Base-by-base conservation (phyloP, 2,113 vertebrate species). In the Pseudopodoces humilis region DNA sequence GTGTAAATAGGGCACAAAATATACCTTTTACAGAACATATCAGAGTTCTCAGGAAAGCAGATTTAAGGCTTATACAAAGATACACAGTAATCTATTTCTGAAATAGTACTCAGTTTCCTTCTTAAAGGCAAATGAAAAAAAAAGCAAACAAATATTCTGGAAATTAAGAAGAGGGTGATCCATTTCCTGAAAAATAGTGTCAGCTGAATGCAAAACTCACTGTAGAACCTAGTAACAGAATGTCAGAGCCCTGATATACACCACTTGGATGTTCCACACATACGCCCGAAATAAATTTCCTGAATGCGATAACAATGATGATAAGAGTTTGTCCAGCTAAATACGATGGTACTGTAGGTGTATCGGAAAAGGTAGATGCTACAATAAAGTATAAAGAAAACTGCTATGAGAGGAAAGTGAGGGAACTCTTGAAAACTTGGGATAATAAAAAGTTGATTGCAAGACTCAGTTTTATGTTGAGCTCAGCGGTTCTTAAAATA, bases 11-110 rank as follows among this genome's bases (percentile, higher is more conserved):
- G 47, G 21, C 59, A 86, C 44, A 43, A 50, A 90, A 88, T 69
- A 44, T 50, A 67, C 64, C 59, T 86, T 92, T 88, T 70, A 77
- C 74, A 77, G 63, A 91, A 65, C 9, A 68, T 64, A 92, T 52
- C 31, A 55, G 76, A 65, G 30, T 41, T 85, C 71, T 67, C 19
- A 25, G 39, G 43, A 89, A 91, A 78, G 27, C 17, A 94, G 58
- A 88, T 92, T 91, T 94, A 90, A 77, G 23, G 41, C 31, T 94
- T 92, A 92, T 75, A 52, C 35, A 93, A 91, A 94, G 67, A 74
- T 77, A 63, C 13, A 43, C 14, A 87, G 70, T 55, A 87, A 72
- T 77, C 25, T 94, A 20, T 76, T 94, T 91, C 70, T 91, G 75
- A 92, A 59, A 76, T 87, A 77, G 46, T 58, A 52, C 28, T 85